Percentiles rank a stretch among this genome's conserved stretches.
Evolutionary conservation across 2,113 vertebrate genomes (phyloP).

Genomic region (Pimephales promelas): DNA sequence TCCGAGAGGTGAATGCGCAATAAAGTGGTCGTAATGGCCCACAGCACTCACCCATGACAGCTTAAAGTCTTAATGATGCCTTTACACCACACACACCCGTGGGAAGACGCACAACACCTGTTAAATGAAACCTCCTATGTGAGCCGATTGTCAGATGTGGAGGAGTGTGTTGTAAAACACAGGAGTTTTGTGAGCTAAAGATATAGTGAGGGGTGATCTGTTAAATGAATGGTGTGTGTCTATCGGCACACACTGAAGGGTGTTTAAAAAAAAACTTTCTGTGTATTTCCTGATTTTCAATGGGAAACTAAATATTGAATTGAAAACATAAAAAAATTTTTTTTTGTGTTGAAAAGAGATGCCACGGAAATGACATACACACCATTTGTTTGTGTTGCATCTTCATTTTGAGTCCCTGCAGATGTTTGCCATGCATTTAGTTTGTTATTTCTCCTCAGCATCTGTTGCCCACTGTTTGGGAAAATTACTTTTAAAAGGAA

Average conservation of each 20-base stretch:
- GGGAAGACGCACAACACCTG: constrained; percentile 70
- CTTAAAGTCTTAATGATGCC: constrained; percentile 75
- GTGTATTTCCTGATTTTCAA: neutral
- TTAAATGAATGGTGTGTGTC: constrained; percentile 15
- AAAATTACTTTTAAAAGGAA: too few species aligned
- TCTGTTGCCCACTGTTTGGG: too few species aligned
- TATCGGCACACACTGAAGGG: neutral
- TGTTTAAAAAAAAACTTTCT: neutral
- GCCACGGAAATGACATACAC: constrained; percentile 30
- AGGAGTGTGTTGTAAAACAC: constrained; percentile 33
- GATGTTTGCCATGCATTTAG: constrained; percentile 50
- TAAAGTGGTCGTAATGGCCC: constrained; percentile 73
- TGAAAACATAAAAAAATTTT: too few species aligned
- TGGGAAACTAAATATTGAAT: neutral
- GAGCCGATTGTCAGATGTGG: constrained; percentile 10
- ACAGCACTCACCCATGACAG: constrained; percentile 76
- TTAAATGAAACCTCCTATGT: constrained; percentile 65
- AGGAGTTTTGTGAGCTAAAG: constrained; percentile 17
- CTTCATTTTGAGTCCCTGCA: constrained; percentile 46
- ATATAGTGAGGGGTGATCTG: constrained; percentile 39
- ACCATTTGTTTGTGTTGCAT: constrained; percentile 30
- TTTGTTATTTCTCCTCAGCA: constrained; percentile 29
- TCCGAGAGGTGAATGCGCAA: constrained; percentile 69
- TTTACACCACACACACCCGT: constrained; percentile 65
- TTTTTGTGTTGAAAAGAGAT: too few species aligned